phyloP scores from a whole-genome alignment of 2,888 invertebrate genomes.

The Drosophila dives region DNA sequence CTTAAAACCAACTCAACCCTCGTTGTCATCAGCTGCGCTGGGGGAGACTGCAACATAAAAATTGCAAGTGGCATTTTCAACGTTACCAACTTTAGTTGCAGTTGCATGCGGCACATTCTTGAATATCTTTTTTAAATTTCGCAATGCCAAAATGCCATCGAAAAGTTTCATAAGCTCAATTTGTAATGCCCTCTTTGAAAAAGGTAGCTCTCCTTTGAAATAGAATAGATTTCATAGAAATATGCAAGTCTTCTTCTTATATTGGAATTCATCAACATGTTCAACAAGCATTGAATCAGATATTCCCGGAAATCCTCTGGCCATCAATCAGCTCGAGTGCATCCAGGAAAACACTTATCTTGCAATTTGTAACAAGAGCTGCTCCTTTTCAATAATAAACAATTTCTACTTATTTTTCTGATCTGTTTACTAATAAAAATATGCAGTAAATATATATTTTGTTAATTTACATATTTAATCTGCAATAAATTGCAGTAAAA shows the following conservation, averaged over 20 bases:
- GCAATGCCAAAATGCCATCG: conserved; percentile 45
- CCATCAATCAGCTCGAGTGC: not conserved
- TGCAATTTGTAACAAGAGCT: not conserved
- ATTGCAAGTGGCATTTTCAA: conserved; percentile 24
- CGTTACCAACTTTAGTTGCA: conserved; percentile 28
- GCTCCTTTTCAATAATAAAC: not conserved
- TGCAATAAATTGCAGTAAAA: not conserved
- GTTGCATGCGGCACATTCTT: conserved; percentile 45
- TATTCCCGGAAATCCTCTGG: not conserved
- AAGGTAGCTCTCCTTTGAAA: not conserved
- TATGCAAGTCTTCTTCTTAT: not conserved
- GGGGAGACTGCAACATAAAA: conserved; percentile 11
- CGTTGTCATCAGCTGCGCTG: conserved; percentile 33
- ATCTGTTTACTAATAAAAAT: not conserved
- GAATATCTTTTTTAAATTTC: conserved; percentile 72
- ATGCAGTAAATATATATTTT: too few species aligned
- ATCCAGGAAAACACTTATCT: not conserved
- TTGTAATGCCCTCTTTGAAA: not conserved
- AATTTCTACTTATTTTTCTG: not conserved
- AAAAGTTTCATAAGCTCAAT: conserved; percentile 54
- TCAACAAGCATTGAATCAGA: not conserved
- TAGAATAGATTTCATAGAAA: too few species aligned
- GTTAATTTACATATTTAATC: not conserved
- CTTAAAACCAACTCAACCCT: not conserved
- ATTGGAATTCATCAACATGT: not conserved